phyloP scores from a whole-genome alignment of 2,113 vertebrate species.

The Podarcis raffonei region DNA sequence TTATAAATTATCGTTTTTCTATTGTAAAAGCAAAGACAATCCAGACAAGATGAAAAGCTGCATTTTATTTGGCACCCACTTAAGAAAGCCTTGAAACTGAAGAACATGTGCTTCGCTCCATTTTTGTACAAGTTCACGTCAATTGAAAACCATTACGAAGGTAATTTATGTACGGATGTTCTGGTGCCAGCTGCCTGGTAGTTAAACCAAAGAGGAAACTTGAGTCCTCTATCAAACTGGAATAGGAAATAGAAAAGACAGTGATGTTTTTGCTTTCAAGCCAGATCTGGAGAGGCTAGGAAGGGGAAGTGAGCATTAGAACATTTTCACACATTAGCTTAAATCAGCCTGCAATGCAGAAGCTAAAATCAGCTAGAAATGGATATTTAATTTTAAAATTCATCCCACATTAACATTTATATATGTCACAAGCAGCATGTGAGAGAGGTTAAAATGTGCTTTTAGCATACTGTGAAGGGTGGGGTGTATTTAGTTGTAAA shows the following conservation, averaged over 20 bases:
- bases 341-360: background rate
- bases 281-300: background rate
- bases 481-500: background rate
- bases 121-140: slow-evolving; percentile 21
- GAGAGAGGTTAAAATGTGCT: too few species aligned
- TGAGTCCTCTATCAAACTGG: slow-evolving; percentile 3
- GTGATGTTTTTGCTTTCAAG: background rate
- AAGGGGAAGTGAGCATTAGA: background rate
- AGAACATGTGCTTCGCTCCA: slow-evolving; percentile 20
- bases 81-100: slow-evolving; percentile 48
- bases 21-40: slow-evolving; percentile 46
- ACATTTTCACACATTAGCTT: background rate
- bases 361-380: background rate
- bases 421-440: background rate
- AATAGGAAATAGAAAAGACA: background rate
- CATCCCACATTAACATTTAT: background rate
- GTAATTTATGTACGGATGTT: slow-evolving; percentile 26
- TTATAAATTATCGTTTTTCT: slow-evolving; percentile 46
- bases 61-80: slow-evolving; percentile 32
- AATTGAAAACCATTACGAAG: background rate
- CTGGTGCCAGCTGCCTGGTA: slow-evolving; percentile 26
- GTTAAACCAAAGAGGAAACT: slow-evolving; percentile 30
- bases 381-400: background rate
- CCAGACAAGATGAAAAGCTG: slow-evolving; percentile 46
- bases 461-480: background rate